Percentiles rank a stretch among this genome's conserved stretches.
Conservation (phyloP, 2,113 vertebrate species). For the Sinocyclocheilus anshuiensis region DNA sequence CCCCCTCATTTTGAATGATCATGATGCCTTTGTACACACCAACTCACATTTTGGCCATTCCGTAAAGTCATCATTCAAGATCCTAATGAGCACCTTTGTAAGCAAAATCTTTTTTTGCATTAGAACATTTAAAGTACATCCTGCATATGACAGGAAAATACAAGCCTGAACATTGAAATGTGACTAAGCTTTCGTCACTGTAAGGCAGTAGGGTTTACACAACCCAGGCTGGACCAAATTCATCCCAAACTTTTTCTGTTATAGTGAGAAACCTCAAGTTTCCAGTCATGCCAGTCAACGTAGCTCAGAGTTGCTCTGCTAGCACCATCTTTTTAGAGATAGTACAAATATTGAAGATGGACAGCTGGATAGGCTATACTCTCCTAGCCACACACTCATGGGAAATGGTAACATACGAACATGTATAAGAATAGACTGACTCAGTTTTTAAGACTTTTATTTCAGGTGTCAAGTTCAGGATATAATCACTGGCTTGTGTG, state of each 20-base stretch:
- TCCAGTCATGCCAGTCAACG: conserved; percentile 14
- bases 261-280: conserved; percentile 17
- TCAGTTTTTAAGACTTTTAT: neutral
- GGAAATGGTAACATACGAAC: neutral
- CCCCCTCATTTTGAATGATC: too few species aligned
- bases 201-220: neutral
- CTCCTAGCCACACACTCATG: neutral
- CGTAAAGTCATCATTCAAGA: too few species aligned
- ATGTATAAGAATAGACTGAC: neutral
- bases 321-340: neutral
- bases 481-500: neutral
- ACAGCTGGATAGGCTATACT: neutral
- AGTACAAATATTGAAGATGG: conserved; percentile 10
- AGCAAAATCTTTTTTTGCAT: too few species aligned
- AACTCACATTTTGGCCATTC: too few species aligned
- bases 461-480: neutral
- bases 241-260: neutral
- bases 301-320: conserved; percentile 1
- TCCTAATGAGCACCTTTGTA: too few species aligned
- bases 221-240: neutral
- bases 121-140: neutral
- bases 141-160: neutral
- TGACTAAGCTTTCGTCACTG: too few species aligned
- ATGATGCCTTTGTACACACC: too few species aligned
- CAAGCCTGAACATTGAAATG: neutral